Conservation (phyloP, 1,140 invertebrate species). For the Pseudachorutes palmiensis region DNA sequence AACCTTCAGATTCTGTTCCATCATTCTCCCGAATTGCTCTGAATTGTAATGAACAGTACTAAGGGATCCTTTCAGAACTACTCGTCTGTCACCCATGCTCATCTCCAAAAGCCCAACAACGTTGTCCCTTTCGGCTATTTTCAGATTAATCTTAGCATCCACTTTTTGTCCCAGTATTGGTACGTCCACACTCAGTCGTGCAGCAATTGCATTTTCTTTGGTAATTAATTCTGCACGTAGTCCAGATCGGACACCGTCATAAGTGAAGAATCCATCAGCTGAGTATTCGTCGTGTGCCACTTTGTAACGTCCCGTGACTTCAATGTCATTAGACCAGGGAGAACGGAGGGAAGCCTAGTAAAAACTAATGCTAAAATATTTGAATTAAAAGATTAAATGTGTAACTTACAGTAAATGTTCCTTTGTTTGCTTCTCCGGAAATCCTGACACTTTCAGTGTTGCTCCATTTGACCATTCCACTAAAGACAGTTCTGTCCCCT, state of each 20-base stretch:
- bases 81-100: constrained; percentile 15
- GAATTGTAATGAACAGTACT: not conserved
- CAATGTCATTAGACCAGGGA: constrained; percentile 25
- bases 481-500: not conserved
- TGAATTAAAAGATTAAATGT: not conserved
- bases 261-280: constrained; percentile 15
- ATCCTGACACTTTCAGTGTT: not conserved
- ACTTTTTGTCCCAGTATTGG: constrained; percentile 24
- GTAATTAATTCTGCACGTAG: constrained; percentile 1
- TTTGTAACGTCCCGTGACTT: constrained; percentile 14
- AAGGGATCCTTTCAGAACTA: constrained; percentile 14
- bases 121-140: not conserved
- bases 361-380: not conserved
- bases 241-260: constrained; percentile 16
- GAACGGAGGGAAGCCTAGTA: constrained; percentile 16
- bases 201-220: not conserved
- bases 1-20: constrained; percentile 13
- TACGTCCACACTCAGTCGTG: constrained; percentile 21
- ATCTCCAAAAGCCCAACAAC: constrained; percentile 17
- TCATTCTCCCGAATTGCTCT: not conserved
- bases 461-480: constrained; percentile 12
- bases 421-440: constrained; percentile 8
- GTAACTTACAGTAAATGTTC: constrained; percentile 25
- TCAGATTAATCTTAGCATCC: constrained; percentile 17
- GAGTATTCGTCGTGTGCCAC: constrained; percentile 1